These are phyloP conservation scores for Nematostella vectensis DNA, from an alignment of 92 coral and sea anemone species.

Conservation along the genomic window DNA sequence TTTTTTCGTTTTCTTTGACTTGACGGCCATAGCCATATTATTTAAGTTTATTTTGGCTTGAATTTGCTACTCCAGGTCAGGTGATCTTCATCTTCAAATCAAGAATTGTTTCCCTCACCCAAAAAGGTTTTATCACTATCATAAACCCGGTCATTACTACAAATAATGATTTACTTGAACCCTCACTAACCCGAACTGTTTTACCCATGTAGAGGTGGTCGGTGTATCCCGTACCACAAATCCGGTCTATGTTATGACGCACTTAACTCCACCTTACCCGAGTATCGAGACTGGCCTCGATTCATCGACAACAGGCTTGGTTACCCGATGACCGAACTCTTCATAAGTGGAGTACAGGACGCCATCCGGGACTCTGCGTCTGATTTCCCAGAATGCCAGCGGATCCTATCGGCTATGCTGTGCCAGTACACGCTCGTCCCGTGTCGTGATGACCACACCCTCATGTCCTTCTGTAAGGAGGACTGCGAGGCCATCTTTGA, in stretches of 20 bases:
- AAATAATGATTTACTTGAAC: neutral
- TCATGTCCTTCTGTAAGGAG: constrained; percentile 56
- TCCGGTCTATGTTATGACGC: constrained; percentile 29
- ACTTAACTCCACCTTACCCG: constrained; percentile 51
- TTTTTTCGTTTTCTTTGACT: no score
- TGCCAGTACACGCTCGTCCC: constrained; percentile 88
- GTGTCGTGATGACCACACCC: constrained; percentile 45
- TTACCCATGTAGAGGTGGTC: constrained; percentile 41
- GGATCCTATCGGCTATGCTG: constrained; percentile 43
- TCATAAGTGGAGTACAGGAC: constrained; percentile 12
- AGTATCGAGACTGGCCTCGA: constrained; percentile 42
- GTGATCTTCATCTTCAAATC: no score
- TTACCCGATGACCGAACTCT: constrained; percentile 37
- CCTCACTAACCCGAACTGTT: neutral
- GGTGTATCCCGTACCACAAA: constrained; percentile 43
- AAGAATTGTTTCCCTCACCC: no score
- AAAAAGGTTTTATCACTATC: no score
- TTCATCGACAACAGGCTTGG: constrained; percentile 84
- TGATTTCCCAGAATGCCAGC: constrained; percentile 30
- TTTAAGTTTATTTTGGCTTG: no score
- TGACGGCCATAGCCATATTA: no score
- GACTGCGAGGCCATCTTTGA: constrained; percentile 73
- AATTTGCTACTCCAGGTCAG: no score
- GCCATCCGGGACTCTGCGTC: constrained; percentile 23
- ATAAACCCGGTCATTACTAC: no score